Conservation (phyloP, 2,888 invertebrate genomes). For the Schizaphis graminum region DNA sequence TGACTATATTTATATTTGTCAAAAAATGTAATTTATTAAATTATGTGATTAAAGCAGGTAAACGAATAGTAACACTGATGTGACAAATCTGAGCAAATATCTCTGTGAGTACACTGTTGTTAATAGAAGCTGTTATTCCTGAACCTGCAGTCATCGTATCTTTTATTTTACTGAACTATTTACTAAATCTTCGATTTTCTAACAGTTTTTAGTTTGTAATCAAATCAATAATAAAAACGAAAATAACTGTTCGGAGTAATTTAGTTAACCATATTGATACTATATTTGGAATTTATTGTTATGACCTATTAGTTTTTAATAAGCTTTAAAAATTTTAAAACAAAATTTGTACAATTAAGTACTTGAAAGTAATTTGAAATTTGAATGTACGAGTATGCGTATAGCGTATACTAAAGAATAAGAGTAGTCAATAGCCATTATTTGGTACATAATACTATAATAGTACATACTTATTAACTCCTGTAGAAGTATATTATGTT, state of each 20-base stretch:
- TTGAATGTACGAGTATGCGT: not conserved
- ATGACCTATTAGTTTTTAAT: not conserved
- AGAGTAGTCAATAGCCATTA: not conserved
- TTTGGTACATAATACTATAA: not conserved
- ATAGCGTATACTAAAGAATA: not conserved
- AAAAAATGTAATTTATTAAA: not conserved
- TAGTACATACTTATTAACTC: not conserved
- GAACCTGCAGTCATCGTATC: not conserved
- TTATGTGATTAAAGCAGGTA: not conserved
- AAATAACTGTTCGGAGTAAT: not conserved
- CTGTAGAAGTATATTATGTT: not conserved
- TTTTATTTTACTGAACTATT: not conserved
- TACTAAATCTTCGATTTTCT: not conserved
- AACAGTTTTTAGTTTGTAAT: not conserved
- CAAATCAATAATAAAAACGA: not conserved
- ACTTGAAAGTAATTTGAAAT: not conserved
- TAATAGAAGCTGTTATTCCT: not conserved
- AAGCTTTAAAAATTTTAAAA: not conserved
- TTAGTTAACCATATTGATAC: not conserved
- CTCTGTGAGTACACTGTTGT: not conserved
- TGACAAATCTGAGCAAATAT: not conserved
- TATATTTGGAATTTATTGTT: not conserved
- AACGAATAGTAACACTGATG: not conserved
- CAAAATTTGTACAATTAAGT: not conserved
- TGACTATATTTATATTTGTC: not conserved